Evolutionary conservation across 2,888 invertebrate genomes (phyloP).

Genomic region (Torymus auratus): DNA sequence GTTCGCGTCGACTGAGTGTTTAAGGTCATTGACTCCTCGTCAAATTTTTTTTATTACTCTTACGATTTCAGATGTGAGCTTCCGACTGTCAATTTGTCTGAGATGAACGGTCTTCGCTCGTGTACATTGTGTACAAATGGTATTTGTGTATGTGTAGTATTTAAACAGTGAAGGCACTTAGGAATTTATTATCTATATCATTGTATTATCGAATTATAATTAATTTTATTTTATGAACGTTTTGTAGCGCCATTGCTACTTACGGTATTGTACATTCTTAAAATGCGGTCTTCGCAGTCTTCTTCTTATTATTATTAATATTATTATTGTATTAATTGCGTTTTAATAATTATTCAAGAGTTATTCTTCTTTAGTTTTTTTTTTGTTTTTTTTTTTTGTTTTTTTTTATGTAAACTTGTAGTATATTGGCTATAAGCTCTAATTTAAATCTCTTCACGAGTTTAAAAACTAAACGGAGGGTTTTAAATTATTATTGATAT

Average conservation of each 20-base stretch:
- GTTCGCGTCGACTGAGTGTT: slow-evolving; percentile 15
- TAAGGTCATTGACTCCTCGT: background rate
- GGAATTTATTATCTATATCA: slow-evolving; percentile 61
- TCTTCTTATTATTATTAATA: slow-evolving; percentile 50
- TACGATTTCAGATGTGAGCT: slow-evolving; percentile 47
- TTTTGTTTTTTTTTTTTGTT: slow-evolving; percentile 47
- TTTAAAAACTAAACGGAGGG: slow-evolving; percentile 39
- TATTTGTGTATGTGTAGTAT: slow-evolving; percentile 74
- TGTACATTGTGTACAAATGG: slow-evolving; percentile 74
- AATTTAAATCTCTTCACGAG: slow-evolving; percentile 48
- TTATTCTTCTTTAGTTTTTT: slow-evolving; percentile 41
- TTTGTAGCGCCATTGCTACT: slow-evolving; percentile 54
- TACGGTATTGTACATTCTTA: slow-evolving; percentile 67
- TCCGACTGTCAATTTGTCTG: slow-evolving; percentile 51
- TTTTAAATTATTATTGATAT: slow-evolving; percentile 52
- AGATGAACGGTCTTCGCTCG: slow-evolving; percentile 53
- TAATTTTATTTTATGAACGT: slow-evolving; percentile 63
- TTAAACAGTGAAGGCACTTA: slow-evolving; percentile 66
- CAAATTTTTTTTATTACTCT: slow-evolving; percentile 16
- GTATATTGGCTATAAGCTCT: slow-evolving; percentile 44
- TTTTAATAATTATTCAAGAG: slow-evolving; percentile 54
- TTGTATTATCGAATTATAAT: slow-evolving; percentile 63
- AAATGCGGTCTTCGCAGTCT: slow-evolving; percentile 63
- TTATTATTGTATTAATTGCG: slow-evolving; percentile 55
- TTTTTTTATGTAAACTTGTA: slow-evolving; percentile 51